These are phyloP conservation scores for Epinephelus cyanopodus DNA, from an alignment of 2,113 vertebrate species.

Conservation along the genomic window DNA sequence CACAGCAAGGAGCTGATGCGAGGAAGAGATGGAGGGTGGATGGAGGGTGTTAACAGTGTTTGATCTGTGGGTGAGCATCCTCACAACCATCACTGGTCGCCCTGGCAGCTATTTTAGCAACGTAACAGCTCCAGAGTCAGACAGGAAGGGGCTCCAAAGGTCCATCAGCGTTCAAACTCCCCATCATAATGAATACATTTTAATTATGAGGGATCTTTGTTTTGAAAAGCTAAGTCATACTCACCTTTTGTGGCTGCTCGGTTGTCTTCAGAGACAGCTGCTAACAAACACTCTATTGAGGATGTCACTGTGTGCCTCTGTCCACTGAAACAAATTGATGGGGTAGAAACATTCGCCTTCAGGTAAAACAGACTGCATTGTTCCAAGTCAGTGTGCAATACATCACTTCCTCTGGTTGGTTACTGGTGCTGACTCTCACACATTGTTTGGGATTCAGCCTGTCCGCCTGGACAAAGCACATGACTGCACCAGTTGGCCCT, in stretches of 20 bases:
- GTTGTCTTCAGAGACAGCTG: conserved; percentile 59
- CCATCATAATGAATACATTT: not conserved
- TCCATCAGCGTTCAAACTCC: conserved; percentile 1
- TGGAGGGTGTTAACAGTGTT: conserved; percentile 14
- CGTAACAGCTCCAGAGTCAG: not conserved
- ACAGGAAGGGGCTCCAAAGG: not conserved
- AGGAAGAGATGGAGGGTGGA: conserved; percentile 19
- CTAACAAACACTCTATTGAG: conserved; percentile 64
- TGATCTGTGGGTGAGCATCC: conserved; percentile 27
- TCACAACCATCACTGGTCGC: not conserved
- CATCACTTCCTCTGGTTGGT: conserved; percentile 76
- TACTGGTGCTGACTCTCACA: conserved; percentile 72
- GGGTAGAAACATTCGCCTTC: conserved; percentile 71
- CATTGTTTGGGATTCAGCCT: conserved; percentile 73
- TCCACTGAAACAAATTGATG: conserved; percentile 74
- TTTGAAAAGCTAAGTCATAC: conserved; percentile 6
- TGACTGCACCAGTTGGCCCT: conserved; percentile 40
- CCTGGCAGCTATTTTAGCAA: conserved; percentile 23
- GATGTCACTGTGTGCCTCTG: conserved; percentile 67
- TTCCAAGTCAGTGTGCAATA: conserved; percentile 76
- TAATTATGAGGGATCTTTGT: conserved; percentile 15
- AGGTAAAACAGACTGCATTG: conserved; percentile 78
- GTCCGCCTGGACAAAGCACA: conserved; percentile 70
- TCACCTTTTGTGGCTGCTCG: conserved; percentile 34
- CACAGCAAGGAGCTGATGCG: not conserved